Percentiles rank a stretch among this genome's conserved stretches.
Conservation (phyloP, 2,113 vertebrate genomes). For the Stegastes partitus region DNA sequence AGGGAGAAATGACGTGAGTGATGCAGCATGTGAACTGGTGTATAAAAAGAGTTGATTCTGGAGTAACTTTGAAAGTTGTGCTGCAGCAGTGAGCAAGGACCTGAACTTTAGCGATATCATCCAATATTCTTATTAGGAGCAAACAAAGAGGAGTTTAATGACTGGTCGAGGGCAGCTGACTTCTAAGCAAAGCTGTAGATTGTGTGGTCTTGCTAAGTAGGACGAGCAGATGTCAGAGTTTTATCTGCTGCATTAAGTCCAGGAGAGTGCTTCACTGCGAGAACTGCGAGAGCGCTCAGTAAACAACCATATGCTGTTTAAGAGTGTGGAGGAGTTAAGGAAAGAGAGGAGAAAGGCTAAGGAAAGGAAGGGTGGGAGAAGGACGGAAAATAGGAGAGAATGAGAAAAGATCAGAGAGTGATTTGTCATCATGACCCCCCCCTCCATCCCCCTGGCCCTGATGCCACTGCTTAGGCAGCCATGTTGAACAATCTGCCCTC, state of each 20-base stretch:
- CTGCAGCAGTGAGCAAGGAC: background rate
- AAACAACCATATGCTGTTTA: conserved; percentile 73
- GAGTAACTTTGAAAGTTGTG: conserved; percentile 5
- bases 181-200: conserved; percentile 66
- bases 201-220: conserved; percentile 76
- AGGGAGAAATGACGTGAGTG: conserved; percentile 26
- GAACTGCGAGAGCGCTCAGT: conserved; percentile 51
- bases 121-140: conserved; percentile 18
- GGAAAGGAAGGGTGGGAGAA: conserved; percentile 22
- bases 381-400: conserved; percentile 19
- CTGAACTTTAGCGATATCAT: conserved; percentile 36
- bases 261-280: conserved; percentile 75
- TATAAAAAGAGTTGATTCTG: conserved; percentile 21
- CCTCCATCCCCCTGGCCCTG: conserved; percentile 27
- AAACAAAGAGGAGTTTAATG: conserved; percentile 14
- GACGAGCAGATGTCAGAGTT: conserved; percentile 82
- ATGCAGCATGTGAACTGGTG: conserved; percentile 34
- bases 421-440: conserved; percentile 34
- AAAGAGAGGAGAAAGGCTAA: background rate
- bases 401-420: conserved; percentile 23
- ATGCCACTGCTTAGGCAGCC: conserved; percentile 50
- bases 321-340: conserved; percentile 37
- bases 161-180: conserved; percentile 24
- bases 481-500: conserved; percentile 45
- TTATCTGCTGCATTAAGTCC: conserved; percentile 81